Percentiles rank a stretch among this genome's conserved stretches.
These are phyloP conservation scores for Frankliniella fusca DNA, from an alignment of 2,888 invertebrate genomes.

Conservation along the genomic window DNA sequence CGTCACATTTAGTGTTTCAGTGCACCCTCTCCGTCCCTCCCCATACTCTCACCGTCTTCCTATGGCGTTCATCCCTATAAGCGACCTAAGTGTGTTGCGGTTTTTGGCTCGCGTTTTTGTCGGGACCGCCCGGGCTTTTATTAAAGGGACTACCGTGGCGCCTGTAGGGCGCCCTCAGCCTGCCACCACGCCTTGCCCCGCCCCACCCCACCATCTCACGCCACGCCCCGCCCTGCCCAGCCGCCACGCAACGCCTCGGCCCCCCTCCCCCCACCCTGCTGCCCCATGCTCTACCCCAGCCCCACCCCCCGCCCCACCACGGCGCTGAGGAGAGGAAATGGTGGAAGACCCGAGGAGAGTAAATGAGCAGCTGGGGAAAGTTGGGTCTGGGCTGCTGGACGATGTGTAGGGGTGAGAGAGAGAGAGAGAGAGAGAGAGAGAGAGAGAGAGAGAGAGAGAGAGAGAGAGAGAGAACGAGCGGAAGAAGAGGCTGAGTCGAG, in stretches of 20 bases:
- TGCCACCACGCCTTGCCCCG: too few relatives aligned
- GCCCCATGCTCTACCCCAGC: neutral
- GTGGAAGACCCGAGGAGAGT: neutral
- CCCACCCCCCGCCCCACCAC: neutral
- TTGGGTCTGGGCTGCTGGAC: too few relatives aligned
- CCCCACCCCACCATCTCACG: too few relatives aligned
- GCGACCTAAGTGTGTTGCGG: too few relatives aligned
- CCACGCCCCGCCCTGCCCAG: too few relatives aligned
- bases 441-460: conserved; percentile 2
- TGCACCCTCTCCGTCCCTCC: neutral
- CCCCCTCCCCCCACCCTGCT: neutral
- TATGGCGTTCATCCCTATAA: too few relatives aligned
- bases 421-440: neutral
- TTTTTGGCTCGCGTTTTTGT: too few relatives aligned
- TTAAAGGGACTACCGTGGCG: too few relatives aligned
- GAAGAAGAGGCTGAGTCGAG: neutral
- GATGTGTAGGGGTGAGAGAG: too few relatives aligned
- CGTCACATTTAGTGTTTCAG: neutral
- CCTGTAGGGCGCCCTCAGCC: too few relatives aligned
- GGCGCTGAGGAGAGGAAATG: neutral
- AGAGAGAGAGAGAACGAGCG: conserved; percentile 2
- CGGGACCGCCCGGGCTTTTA: too few relatives aligned
- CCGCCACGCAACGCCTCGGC: too few relatives aligned
- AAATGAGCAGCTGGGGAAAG: neutral
- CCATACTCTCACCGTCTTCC: neutral